Base-by-base conservation (phyloP, 2,888 invertebrate species). In the Aleiodes alternator region DNA sequence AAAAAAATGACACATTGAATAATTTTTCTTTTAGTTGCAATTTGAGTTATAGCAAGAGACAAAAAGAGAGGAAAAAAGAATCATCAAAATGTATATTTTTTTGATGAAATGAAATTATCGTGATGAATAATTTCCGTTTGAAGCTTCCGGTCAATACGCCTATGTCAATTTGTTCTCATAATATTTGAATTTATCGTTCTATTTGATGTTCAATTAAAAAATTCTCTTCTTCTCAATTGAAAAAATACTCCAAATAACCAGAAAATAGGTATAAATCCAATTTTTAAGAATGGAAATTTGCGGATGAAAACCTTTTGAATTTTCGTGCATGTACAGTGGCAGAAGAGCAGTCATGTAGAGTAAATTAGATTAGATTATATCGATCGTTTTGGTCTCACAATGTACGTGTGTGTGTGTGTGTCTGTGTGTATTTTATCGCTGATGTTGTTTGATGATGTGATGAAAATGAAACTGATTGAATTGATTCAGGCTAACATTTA, bases 101-200 rank as follows among this genome's bases (percentile, higher is more conserved):
- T 56, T 56, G 56, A 23, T n/a, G 9, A n/a, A 43, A 43, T 11
- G 9, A 43, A 43, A 43, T 43, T 3, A 43, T 43, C 43, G 8
- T 72, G 79, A 77, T 76, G 77, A 77, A 74, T 76, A 51, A 79
- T 73, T 79, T 79, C 79, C 78, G 75, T 4, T 16, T 11, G 43
- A 16, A 4, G 14, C 61, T 34, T 61, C 61, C 61, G 61, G 61
- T 61, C 57, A 57, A 57, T 61, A 61, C n/a, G 5, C 6, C 38
- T n/a, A 14, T 34, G 61, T 38, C 14, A 61, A 61, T 12, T 38
- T 61, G 14, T 38, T 61, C 38, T 34, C 14, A 16, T 61, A 38
- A 38, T 61, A 16, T 8, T 12, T 14, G n/a, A 7, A 34, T 34
- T 61, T 14, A 1, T 14, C 8, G 6, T 8, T 61, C 8, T 14